phyloP scores from a whole-genome alignment of 1,140 invertebrate genomes.

The Megathymus violae region DNA sequence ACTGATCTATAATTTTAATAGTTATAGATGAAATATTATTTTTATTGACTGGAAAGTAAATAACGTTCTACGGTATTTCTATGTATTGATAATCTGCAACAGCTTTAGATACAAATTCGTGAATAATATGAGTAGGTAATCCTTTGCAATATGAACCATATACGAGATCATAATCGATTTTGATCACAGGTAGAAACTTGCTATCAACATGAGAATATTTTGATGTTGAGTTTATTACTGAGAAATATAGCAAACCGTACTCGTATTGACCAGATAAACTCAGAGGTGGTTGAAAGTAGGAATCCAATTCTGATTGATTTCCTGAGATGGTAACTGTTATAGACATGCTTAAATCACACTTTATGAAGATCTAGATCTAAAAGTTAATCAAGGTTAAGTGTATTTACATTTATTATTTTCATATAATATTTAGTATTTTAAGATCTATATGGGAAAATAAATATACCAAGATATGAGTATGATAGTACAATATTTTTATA shows the following conservation, averaged over 20 bases:
- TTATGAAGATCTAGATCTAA: not conserved
- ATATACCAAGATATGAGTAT: too few relatives aligned
- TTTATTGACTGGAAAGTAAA: not conserved
- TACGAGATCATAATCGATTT: too few relatives aligned
- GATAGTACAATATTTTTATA: too few relatives aligned
- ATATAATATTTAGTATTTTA: too few relatives aligned
- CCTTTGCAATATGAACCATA: too few relatives aligned
- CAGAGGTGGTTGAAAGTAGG: not conserved
- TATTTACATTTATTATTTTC: too few relatives aligned
- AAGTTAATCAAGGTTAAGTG: too few relatives aligned
- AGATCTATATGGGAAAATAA: too few relatives aligned
- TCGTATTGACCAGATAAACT: not conserved
- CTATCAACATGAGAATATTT: too few relatives aligned
- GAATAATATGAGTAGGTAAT: too few relatives aligned
- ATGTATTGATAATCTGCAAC: not conserved
- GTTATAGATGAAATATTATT: not conserved
- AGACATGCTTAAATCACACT: not conserved
- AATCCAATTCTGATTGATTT: not conserved
- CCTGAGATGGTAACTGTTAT: not conserved
- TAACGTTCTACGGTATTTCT: not conserved
- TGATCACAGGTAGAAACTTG: too few relatives aligned
- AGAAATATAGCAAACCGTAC: not conserved
- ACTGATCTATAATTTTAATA: not conserved
- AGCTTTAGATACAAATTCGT: too few relatives aligned
- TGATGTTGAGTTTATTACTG: not conserved